These are phyloP conservation scores for Phalacrocorax aristotelis DNA, from an alignment of 2,113 vertebrate genomes.

Conservation along the genomic window DNA sequence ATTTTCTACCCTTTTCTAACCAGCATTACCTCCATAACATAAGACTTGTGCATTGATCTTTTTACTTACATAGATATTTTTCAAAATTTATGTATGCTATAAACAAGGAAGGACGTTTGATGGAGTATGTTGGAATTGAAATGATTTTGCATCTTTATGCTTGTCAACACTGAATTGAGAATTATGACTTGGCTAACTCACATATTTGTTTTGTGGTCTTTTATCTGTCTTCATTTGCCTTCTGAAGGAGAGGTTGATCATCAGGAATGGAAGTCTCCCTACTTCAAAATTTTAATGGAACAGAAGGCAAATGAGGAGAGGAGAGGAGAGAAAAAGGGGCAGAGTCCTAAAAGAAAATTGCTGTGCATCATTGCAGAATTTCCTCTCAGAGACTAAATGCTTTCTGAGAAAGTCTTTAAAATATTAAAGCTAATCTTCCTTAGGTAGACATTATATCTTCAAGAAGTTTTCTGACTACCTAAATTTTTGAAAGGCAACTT, in stretches of 20 bases:
- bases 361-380: background rate
- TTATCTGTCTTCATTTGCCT: background rate
- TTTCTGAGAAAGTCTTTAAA: background rate
- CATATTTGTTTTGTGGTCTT: background rate
- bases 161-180: background rate
- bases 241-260: background rate
- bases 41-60: background rate
- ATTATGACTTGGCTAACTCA: background rate
- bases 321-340: background rate
- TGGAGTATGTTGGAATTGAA: background rate
- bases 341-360: background rate
- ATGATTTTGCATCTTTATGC: background rate
- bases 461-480: background rate
- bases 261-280: background rate
- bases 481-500: background rate
- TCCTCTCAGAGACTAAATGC: background rate
- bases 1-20: background rate
- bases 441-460: background rate
- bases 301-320: background rate
- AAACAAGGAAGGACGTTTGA: background rate
- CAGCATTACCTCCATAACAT: background rate
- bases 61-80: background rate
- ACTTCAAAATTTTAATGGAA: background rate
- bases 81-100: background rate
- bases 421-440: background rate